These are phyloP conservation scores for Leptinotarsa rubiginosa DNA, from an alignment of 2,888 invertebrate genomes.

Conservation along the genomic window DNA sequence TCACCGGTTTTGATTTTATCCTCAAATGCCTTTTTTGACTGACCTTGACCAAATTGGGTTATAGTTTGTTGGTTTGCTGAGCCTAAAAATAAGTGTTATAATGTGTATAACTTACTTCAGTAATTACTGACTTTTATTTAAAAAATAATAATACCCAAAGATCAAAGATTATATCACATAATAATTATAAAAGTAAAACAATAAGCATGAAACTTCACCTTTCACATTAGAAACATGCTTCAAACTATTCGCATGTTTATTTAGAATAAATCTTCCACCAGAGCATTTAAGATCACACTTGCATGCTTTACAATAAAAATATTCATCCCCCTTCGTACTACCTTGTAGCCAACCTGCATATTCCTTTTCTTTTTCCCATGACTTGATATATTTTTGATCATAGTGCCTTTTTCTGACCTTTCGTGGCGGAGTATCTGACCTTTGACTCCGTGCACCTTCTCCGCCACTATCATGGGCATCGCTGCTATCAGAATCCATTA, in stretches of 20 bases:
- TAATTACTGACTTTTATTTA: no score
- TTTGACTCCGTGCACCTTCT: no score
- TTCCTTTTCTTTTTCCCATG: background rate
- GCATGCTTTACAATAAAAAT: background rate
- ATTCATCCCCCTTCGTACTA: background rate
- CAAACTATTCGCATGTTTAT: background rate
- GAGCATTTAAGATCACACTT: background rate
- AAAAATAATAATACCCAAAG: no score
- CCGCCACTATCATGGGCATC: no score
- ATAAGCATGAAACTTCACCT: no score
- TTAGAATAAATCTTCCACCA: background rate
- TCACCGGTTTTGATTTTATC: background rate
- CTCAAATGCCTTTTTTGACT: background rate
- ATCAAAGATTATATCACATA: no score
- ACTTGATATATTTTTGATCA: background rate
- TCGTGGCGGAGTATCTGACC: background rate
- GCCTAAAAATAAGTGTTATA: background rate
- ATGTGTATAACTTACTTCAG: no score
- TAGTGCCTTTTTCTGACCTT: background rate
- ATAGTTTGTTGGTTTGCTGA: background rate
- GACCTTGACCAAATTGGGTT: background rate
- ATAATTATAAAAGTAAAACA: no score
- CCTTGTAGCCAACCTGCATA: background rate
- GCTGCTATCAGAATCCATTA: no score
- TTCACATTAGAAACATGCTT: background rate